A percentile compares a stretch with the other conserved stretches of the same genome.
Conservation (phyloP, 1,140 invertebrate genomes). For the Drosophila setifemur region DNA sequence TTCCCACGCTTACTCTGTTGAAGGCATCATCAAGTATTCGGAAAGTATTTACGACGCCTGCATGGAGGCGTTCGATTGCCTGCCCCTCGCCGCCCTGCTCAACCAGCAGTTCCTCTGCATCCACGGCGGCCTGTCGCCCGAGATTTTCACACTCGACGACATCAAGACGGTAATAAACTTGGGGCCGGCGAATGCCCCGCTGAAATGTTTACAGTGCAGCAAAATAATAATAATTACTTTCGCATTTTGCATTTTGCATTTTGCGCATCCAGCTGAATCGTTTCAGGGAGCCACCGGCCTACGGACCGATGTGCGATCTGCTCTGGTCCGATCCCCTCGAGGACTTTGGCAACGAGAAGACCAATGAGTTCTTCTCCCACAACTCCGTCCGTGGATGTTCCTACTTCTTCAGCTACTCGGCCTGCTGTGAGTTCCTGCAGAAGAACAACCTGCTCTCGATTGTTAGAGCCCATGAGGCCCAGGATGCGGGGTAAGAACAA, state of each 20-base stretch:
- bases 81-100: slow-evolving; percentile 99
- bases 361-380: slow-evolving; percentile 99
- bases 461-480: slow-evolving; percentile 99
- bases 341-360: slow-evolving; percentile 99
- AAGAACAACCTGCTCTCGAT: slow-evolving; percentile 99
- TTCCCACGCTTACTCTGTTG: slow-evolving; percentile 47
- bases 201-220: slow-evolving; percentile 69
- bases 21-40: slow-evolving; percentile 99
- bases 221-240: not conserved
- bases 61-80: slow-evolving; percentile 99
- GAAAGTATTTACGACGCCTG: slow-evolving; percentile 99
- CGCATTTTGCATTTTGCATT: slow-evolving; percentile 4
- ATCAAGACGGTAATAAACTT: slow-evolving; percentile 89
- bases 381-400: slow-evolving; percentile 99
- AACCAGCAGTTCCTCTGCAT: slow-evolving; percentile 99
- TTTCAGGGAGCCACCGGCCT: slow-evolving; percentile 99
- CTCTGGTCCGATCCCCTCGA: slow-evolving; percentile 99
- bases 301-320: slow-evolving; percentile 99
- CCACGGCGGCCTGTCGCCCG: slow-evolving; percentile 98
- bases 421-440: slow-evolving; percentile 95
- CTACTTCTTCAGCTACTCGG: slow-evolving; percentile 93
- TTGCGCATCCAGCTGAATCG: slow-evolving; percentile 92
- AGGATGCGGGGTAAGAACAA: slow-evolving; percentile 95
- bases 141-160: slow-evolving; percentile 99
- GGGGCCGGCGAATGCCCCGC: slow-evolving; percentile 31